Base-by-base conservation (phyloP, 2,888 invertebrate genomes). In the Trissolcus brochymenae region DNA sequence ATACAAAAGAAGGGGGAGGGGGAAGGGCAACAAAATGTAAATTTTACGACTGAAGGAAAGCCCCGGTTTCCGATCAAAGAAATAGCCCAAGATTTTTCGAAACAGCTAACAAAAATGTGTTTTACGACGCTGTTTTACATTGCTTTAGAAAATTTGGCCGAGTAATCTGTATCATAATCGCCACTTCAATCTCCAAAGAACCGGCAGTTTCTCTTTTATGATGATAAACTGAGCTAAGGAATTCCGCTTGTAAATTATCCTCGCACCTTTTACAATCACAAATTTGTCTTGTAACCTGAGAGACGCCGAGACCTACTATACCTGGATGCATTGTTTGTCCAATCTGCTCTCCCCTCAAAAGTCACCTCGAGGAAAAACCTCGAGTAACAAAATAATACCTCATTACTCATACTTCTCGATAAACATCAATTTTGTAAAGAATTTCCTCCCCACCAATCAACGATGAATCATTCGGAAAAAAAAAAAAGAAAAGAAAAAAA, bases 231-330 rank as follows among this genome's bases (percentile, higher is more conserved):
- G 56, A 29, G 41, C 21, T 46, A 3, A 43, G 59, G 67, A 49
- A 60, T 60, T 60, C 19, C 60, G 55, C 68, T 68, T 61, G 60
- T 68, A 68, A 68, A 68, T 68, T 68, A 68, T 68, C 49, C 60
- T 68, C 60, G 60, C 68, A 60, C 68, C 68, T 68, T 61, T 60
- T 60, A 68, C 68, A 68, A 68, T 68, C 68, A 51, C 46, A 46
- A 16, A n/a, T 46, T 46, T 46, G 46, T 16, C 46, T 16, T 16
- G 46, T 46, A 35, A 35, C 35, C 35, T 11, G 9, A 35, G 9
- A 35, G 1, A n/a, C 4, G 51, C n/a, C 16, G 57, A 35, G 56
- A n/a, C 56, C 35, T 13, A 9, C n/a, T 46, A 25, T 46, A 54
- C 54, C 46, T 64, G 64, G 49, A 29, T 7, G 43, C 62, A 35